Base-by-base conservation (phyloP, 2,113 vertebrate species). In the Acanthisitta chloris region DNA sequence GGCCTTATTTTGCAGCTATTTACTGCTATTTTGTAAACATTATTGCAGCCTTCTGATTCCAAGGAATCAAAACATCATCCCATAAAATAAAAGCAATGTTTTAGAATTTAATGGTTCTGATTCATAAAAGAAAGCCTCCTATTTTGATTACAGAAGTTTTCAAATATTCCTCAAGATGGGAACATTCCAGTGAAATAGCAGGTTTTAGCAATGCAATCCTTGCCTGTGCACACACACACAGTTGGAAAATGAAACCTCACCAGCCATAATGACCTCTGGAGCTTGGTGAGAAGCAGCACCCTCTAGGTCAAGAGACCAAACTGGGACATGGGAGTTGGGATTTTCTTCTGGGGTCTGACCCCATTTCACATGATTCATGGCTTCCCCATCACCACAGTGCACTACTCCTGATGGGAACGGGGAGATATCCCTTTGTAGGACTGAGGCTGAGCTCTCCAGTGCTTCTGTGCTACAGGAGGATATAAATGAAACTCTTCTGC, bases 251-350 rank as follows among this genome's bases (percentile, higher is more conserved):
- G 58, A 49, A 61, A 45, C 36, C 52, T 65, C 29, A 36, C 33
- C 33, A 33, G 21, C 85, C 4, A 0, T 45, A 40, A 58, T 0
- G 6, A 77, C 36, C 42, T 77, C 17, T 6, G 2, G 81, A 49
- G 45, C 51, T 59, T 21, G 51, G 16, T 54, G 45, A 54, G 64
- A 45, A 59, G 46, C 4, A 55, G n/a, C 40, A 25, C 25, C 13
- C 42, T 71, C 2, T 1, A 51, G 52, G 69, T 36, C 0, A 4
- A 61, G 58, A 52, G 46, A 18, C 17, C 23, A 23, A 1, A 0
- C 40, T 48, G 76, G 21, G 46, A 36, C 13, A 2, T 10, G 38
- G 36, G 33, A 77, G 10, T 12, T 80, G 62, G 24, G 49, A 24
- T 70, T 70, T 76, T 70, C 61, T 70, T 28, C 38, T 52, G 31